Evolutionary conservation across 1,140 invertebrate genomes (phyloP), one percentile per base, ranked within the genome.

Genomic region (Caenorhabditis elegans): DNA sequence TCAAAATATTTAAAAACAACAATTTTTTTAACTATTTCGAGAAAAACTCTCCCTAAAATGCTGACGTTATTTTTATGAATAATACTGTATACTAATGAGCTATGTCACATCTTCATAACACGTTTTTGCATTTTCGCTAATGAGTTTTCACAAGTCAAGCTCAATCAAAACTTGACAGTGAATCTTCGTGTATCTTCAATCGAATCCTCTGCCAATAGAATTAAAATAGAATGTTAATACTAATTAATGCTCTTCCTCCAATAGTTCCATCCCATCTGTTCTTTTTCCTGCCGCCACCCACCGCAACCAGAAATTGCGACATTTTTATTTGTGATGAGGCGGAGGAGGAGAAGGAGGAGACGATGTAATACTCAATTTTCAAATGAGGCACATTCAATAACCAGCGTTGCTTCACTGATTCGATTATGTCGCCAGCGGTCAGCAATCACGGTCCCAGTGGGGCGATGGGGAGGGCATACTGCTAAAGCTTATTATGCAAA

Each of bases 401-500:
- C 60, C 60, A 70, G 60, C 60, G 60, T 70, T 70, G 60, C 60
- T 70, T 70, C 60, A 70, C 60, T 70, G 60, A 70, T 70, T 70
- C 60, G 60, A 70, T 70, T 70, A 70, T 70, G 60, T 70, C 60
- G 34, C 60, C 60, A 70, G 60, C 60, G 78, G 78, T 79, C 78
- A 60, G 78, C 78, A 79, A 79, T 79, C 78, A 79, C 78, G 78
- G 51, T 55, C 78, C 78, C 78, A 60, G 60, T 70, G 60, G 60
- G 60, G 6, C 17, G 60, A 39, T 24, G 60, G n/a, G 60, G 34
- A 19, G 55, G 78, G 78, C 78, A 79, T 79, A 43, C 55, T 51
- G 78, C 53, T 55, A 79, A 79, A 79, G 78, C 78, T 60, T 79
- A 79, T 79, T 79, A 79, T 79, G 78, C 78, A 79, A 79, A 79